These are phyloP conservation scores for Anguilla anguilla DNA, from an alignment of 2,797 vertebrate genomes.

Conservation along the genomic window DNA sequence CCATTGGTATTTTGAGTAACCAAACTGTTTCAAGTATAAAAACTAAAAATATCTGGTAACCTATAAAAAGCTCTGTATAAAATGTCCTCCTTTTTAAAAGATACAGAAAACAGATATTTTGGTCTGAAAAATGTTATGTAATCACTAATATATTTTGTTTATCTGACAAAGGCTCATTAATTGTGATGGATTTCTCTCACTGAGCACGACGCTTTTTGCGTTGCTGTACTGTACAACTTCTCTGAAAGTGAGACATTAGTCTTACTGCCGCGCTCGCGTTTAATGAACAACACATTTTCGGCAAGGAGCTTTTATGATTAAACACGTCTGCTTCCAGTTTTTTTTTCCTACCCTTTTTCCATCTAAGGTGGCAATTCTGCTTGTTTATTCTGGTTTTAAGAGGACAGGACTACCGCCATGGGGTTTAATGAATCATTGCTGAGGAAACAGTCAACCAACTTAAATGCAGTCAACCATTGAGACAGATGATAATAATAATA, in stretches of 20 bases:
- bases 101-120: conserved; percentile 32
- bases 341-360: conserved; percentile 12
- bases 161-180: conserved; percentile 64
- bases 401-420: conserved; percentile 30
- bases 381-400: conserved; percentile 38
- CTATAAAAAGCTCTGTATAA: conserved; percentile 1
- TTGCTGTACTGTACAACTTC: conserved; percentile 68
- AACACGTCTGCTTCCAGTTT: conserved; percentile 34
- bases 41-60: not conserved
- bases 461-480: not conserved
- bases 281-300: conserved; percentile 58
- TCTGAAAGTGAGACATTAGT: conserved; percentile 67
- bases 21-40: not conserved
- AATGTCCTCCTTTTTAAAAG: conserved; percentile 44
- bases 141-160: conserved; percentile 47
- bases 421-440: not conserved
- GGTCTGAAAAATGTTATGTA: not conserved
- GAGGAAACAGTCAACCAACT: not conserved
- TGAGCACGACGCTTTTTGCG: conserved; percentile 63
- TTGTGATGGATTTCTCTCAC: conserved; percentile 68
- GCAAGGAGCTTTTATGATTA: conserved; percentile 41
- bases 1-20: conserved; percentile 13
- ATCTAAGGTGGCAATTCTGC: conserved; percentile 37
- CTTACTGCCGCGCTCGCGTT: conserved; percentile 61
- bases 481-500: not conserved